These are phyloP conservation scores for Cheilosia grossa DNA, from an alignment of 2,888 invertebrate genomes.

Conservation along the genomic window DNA sequence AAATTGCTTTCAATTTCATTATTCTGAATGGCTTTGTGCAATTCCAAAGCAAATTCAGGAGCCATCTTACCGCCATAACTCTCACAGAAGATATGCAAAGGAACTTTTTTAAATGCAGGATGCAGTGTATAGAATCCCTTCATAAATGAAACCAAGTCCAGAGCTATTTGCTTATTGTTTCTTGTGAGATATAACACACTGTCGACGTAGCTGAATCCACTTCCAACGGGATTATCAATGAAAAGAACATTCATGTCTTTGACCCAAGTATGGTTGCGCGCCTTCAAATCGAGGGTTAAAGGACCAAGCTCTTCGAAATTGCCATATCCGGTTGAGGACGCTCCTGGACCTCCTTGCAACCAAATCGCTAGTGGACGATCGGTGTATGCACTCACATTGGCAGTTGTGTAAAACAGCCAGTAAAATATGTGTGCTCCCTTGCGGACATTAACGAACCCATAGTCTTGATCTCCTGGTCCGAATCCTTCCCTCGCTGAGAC, in stretches of 20 bases:
- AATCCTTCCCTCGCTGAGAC: slow-evolving; percentile 82
- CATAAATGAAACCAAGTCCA: slow-evolving; percentile 90
- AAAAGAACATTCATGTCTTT: slow-evolving; percentile 91
- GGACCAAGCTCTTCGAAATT: slow-evolving; percentile 94
- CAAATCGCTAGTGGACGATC: slow-evolving; percentile 92
- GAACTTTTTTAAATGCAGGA: slow-evolving; percentile 88
- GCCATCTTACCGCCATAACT: slow-evolving; percentile 98
- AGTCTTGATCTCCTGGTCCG: slow-evolving; percentile 88
- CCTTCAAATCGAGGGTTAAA: slow-evolving; percentile 86
- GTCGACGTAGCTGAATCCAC: slow-evolving; percentile 93
- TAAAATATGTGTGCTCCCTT: slow-evolving; percentile 92
- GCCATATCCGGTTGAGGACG: slow-evolving; percentile 92
- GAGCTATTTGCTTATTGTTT: slow-evolving; percentile 87
- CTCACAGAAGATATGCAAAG: slow-evolving; percentile 93
- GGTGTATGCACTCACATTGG: slow-evolving; percentile 85
- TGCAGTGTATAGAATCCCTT: slow-evolving; percentile 87
- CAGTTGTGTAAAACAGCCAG: slow-evolving; percentile 92
- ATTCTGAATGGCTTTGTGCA: slow-evolving; percentile 86
- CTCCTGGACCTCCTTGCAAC: slow-evolving; percentile 95
- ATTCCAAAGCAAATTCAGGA: slow-evolving; percentile 88
- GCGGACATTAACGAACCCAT: slow-evolving; percentile 89
- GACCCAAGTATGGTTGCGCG: slow-evolving; percentile 91
- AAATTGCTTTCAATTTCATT: slow-evolving; percentile 88
- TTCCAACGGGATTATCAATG: slow-evolving; percentile 95
- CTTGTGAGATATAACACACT: slow-evolving; percentile 83